Conservation (phyloP, 1,140 invertebrate species). For the Diabrotica virgifera region DNA sequence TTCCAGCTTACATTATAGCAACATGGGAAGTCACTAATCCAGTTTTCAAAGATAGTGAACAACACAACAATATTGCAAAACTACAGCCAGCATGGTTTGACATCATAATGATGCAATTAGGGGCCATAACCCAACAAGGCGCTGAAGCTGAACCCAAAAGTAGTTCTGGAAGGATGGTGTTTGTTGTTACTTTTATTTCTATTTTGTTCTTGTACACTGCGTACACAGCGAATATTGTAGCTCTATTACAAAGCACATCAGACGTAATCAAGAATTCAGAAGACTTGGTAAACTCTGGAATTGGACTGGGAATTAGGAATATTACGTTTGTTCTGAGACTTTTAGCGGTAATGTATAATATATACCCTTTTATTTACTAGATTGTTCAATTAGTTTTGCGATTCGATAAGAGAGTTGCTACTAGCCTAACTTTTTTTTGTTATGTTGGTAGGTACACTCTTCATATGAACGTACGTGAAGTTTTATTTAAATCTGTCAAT, state of each 20-base stretch:
- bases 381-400: too few species aligned
- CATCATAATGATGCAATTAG: constrained; percentile 51
- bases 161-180: constrained; percentile 40
- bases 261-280: constrained; percentile 48
- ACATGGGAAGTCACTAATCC: constrained; percentile 35
- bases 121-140: constrained; percentile 57
- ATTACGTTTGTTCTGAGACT: constrained; percentile 15
- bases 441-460: too few species aligned
- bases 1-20: constrained; percentile 25
- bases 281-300: constrained; percentile 52
- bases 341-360: too few species aligned
- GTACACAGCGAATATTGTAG: constrained; percentile 48
- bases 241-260: constrained; percentile 51
- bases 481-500: too few species aligned
- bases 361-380: too few species aligned
- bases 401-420: too few species aligned
- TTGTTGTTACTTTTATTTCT: constrained; percentile 38
- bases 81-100: constrained; percentile 39
- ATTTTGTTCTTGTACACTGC: constrained; percentile 45
- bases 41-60: constrained; percentile 17
- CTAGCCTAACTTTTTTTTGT: too few species aligned
- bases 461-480: too few species aligned
- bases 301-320: constrained; percentile 58
- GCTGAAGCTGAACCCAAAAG: constrained; percentile 52
- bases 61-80: background rate